Percentiles rank a stretch among this genome's conserved stretches.
phyloP scores from a whole-genome alignment of 2,113 vertebrate species.

The Chloropsis hardwickii region DNA sequence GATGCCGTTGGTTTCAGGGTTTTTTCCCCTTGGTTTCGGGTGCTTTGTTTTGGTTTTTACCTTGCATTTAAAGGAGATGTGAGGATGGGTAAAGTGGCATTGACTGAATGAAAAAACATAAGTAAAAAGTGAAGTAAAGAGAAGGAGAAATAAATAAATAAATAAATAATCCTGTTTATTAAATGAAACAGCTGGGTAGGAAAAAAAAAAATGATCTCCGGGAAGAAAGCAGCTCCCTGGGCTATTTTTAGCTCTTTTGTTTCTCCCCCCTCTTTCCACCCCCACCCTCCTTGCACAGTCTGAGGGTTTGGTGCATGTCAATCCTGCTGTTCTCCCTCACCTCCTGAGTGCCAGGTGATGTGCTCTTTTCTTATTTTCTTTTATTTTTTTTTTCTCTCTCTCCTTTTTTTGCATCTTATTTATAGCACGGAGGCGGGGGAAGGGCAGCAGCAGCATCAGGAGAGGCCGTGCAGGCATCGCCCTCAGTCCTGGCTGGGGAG shows the following conservation, averaged over 20 bases:
- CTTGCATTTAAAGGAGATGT: background rate
- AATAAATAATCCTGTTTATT: background rate
- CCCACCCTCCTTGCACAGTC: background rate
- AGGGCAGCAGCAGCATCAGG: background rate
- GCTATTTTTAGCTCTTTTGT: slow-evolving; percentile 39
- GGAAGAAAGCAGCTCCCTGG: slow-evolving; percentile 6
- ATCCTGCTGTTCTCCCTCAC: background rate
- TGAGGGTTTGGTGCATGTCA: background rate
- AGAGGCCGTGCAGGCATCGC: rapidly evolving
- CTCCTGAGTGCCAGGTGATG: background rate
- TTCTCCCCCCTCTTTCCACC: background rate
- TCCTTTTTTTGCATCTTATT: background rate
- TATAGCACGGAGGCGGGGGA: background rate
- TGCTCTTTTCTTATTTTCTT: background rate
- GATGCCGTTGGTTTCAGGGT: background rate
- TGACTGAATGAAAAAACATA: background rate
- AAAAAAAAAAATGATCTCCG: background rate
- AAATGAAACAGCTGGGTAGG: background rate
- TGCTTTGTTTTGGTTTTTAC: background rate
- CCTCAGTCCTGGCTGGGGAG: background rate
- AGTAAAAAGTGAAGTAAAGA: background rate
- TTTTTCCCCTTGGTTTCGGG: background rate
- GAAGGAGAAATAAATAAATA: background rate
- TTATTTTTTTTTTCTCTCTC: too few relatives aligned
- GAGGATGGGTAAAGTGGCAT: background rate